Base-by-base conservation (phyloP, 2,888 invertebrate species). In the Drosophila flavopinicola region DNA sequence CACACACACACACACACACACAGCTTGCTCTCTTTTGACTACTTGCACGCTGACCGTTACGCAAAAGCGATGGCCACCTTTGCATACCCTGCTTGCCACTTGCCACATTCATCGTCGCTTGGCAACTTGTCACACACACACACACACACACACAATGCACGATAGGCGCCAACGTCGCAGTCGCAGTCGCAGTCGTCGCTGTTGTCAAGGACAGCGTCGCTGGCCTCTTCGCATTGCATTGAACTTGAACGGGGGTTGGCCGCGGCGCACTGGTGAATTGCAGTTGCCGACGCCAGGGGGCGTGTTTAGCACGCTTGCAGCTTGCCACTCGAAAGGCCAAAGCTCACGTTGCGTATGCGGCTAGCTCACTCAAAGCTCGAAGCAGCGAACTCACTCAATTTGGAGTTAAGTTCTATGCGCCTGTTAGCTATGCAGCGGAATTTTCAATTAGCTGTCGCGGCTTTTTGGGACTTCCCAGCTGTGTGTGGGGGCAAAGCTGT, bases 231-330 rank as follows among this genome's bases (percentile, higher is more conserved):
- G 61, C 35, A 67, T 77, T 78, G 86, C 79, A 80, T 80, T 80
- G 79, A 80, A 80, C 79, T 80, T 80, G 79, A 83, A 85, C 85
- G 65, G 45, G 71, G 75, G 82, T 68, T 68, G 80, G 38, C 37
- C 23, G 32, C 29, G 25, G 45, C 54, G 35, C 54, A 58, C 49
- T 68, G 41, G 30, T 52, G 47, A 32, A 35, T 48, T 65, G 69
- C 54, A 64, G 11, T 60, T 44, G 35, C 65, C 33, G 29, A 45
- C 64, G 60, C 56, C 30, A 52, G 75, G 72, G 78, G 79, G 79
- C 82, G 79, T 85, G 82, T 68, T 72, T 23, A 44, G 2, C 30
- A 49, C n/a, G n/a, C 15, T 11, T 51, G 32, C 45, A 15, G n/a
- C 29, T 10, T n/a, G 37, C 23, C 57, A 38, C 57, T 53, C 66